Evolutionary conservation across 1,140 invertebrate genomes (phyloP), one percentile per base, ranked within the genome.

Genomic region (Drosophila seguyi): DNA sequence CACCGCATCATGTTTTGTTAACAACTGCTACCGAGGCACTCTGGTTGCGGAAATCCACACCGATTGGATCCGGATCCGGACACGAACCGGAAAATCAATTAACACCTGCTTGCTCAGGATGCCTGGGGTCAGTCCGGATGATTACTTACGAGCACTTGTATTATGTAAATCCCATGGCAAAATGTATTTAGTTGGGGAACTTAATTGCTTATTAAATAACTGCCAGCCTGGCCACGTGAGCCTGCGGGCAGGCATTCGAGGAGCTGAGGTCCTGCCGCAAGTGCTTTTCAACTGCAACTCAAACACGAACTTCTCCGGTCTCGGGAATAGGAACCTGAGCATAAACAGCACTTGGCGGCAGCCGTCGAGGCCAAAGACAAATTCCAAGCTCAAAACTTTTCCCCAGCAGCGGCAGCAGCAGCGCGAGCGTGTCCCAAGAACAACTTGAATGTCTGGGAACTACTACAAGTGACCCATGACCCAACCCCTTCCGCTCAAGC

Each of bases 121-220:
- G 48, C 13, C 31, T n/a, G 20, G 16, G 29, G 13, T 60, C 48
- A 18, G 13, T 7, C n/a, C 38, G 20, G 14, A 20, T 22, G 50
- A 41, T 38, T 73, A 48, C 36, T 47, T 78, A 14, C 29, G 18
- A n/a, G 52, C 20, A 25, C 20, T 55, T 22, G 52, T 38, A 71
- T 84, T 87, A 90, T 81, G 68, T 50, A 90, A 90, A 90, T 84
- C 59, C 41, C 44, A 6, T 8, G 11, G 11, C 31, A 41, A 62
- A 36, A 39, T 38, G 38, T 47, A 74, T 85, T 81, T 74, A 66
- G 79, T 83, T 71, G 79, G 69, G 59, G 59, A 48, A 77, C 25
- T 63, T 90, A 87, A 87, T 90, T 87, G 81, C 85, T 85, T 90
- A 90, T 87, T 84, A 87, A 87, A 78, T 85, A 87, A 81, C 63